Conservation (phyloP, 2,797 vertebrate genomes). For the Salarias fasciatus region DNA sequence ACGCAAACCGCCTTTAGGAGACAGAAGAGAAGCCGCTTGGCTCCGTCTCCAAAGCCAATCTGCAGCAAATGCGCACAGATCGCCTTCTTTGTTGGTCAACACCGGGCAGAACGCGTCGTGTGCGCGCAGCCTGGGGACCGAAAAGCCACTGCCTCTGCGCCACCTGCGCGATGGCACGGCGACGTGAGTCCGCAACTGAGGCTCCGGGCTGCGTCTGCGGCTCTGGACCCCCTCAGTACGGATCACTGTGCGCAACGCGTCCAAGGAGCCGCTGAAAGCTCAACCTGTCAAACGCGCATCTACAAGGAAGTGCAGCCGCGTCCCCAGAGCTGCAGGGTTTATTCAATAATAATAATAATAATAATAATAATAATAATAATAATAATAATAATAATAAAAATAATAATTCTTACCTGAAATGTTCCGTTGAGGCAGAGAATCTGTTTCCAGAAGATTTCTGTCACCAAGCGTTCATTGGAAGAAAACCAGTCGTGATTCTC, state of each 20-base stretch:
- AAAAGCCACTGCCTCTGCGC: slow-evolving; percentile 29
- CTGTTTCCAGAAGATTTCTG: slow-evolving; percentile 27
- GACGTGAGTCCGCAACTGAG: slow-evolving; percentile 6
- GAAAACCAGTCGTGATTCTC: slow-evolving; percentile 26
- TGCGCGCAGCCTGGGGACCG: slow-evolving; percentile 23
- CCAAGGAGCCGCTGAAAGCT: slow-evolving; percentile 5
- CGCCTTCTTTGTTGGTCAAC: neutral
- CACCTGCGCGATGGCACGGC: slow-evolving; percentile 50
- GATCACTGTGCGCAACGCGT: neutral
- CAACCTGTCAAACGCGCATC: slow-evolving; percentile 49
- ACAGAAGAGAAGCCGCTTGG: neutral
- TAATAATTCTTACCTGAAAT: slow-evolving; percentile 43
- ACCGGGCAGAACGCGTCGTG: neutral
- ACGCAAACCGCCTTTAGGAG: neutral
- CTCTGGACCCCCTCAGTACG: neutral
- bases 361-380: too few relatives aligned
- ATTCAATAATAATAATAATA: too few relatives aligned
- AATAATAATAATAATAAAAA: neutral
- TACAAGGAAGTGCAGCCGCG: slow-evolving; percentile 48
- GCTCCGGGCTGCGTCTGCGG: slow-evolving; percentile 28
- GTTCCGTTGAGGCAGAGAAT: slow-evolving; percentile 45
- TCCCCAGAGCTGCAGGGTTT: too few relatives aligned
- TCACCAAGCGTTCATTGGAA: slow-evolving; percentile 30
- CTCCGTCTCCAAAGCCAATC: too few relatives aligned
- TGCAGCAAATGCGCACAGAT: neutral